phyloP scores from a whole-genome alignment of 2,888 invertebrate species.

The Oscheius sp. region DNA sequence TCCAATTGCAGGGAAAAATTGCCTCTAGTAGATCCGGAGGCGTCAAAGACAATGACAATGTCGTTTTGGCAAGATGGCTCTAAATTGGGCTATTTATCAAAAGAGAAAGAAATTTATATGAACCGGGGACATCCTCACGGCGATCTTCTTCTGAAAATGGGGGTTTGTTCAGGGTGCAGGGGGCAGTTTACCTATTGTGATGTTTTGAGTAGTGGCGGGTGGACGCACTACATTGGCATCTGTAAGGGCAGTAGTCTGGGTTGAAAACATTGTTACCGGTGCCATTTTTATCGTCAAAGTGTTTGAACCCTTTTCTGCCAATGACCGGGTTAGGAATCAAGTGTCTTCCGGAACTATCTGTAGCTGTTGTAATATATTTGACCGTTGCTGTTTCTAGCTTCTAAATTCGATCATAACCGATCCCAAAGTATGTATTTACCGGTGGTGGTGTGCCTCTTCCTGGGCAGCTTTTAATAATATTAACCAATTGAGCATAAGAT shows the following conservation, averaged over 20 bases:
- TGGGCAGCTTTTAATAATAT: conserved; percentile 42
- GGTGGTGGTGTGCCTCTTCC: conserved; percentile 8
- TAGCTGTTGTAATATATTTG: conserved; percentile 30
- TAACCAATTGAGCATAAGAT: conserved; percentile 46
- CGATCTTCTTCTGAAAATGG: conserved; percentile 21
- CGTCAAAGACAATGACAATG: conserved; percentile 49
- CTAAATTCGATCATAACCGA: not conserved
- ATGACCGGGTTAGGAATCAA: conserved; percentile 38
- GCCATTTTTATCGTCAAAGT: conserved; percentile 37
- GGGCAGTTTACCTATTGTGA: not conserved
- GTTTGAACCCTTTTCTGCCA: conserved; percentile 13
- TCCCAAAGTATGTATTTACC: not conserved
- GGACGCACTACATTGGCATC: not conserved
- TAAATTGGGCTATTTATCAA: conserved; percentile 3
- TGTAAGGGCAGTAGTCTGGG: too few relatives aligned
- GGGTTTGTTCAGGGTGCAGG: not conserved
- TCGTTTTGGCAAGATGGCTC: conserved; percentile 41
- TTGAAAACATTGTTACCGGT: not conserved
- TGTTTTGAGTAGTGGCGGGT: not conserved
- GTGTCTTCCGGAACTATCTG: conserved; percentile 35
- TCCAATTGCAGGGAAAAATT: conserved; percentile 44
- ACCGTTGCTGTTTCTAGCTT: conserved; percentile 37
- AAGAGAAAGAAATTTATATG: not conserved
- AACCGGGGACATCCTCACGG: not conserved
- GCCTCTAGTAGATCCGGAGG: conserved; percentile 47